These are phyloP conservation scores for Zoanthus sociatus DNA, from an alignment of 92 coral and sea anemone genomes.

Conservation along the genomic window DNA sequence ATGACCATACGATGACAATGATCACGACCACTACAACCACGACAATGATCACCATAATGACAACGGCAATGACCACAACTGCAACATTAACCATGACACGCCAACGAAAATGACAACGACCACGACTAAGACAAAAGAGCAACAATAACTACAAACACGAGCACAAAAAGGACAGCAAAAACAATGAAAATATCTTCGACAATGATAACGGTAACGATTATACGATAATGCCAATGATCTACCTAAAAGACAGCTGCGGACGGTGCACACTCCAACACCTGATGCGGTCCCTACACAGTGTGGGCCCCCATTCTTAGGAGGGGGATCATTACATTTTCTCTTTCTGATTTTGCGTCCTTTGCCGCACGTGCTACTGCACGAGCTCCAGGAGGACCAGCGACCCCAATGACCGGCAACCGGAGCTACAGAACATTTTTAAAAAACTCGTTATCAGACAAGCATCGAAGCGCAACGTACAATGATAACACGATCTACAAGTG, in stretches of 20 bases:
- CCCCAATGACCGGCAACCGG: conserved; percentile 65
- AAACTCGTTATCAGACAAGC: too few relatives aligned
- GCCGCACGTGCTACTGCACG: conserved; percentile 43
- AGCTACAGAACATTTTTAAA: conserved; percentile 6
- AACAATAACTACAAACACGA: not conserved
- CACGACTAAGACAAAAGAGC: not conserved
- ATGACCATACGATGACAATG: not conserved
- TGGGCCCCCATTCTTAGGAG: conserved; percentile 52
- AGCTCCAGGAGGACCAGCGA: conserved; percentile 63
- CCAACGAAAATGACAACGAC: not conserved
- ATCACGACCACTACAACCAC: not conserved
- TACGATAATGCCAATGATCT: not conserved
- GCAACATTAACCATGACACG: not conserved
- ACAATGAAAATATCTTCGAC: not conserved
- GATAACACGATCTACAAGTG: too few relatives aligned
- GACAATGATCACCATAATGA: not conserved
- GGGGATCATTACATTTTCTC: conserved; percentile 59
- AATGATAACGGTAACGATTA: not conserved
- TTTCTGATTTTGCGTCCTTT: conserved; percentile 45
- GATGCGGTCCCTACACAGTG: conserved; percentile 26
- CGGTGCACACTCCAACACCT: conserved; percentile 33
- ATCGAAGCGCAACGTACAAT: too few relatives aligned
- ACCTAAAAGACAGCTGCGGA: conserved; percentile 48
- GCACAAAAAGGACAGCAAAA: not conserved
- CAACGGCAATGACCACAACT: not conserved